phyloP scores from a whole-genome alignment of 2,113 vertebrate genomes.

The Siniperca chuatsi region DNA sequence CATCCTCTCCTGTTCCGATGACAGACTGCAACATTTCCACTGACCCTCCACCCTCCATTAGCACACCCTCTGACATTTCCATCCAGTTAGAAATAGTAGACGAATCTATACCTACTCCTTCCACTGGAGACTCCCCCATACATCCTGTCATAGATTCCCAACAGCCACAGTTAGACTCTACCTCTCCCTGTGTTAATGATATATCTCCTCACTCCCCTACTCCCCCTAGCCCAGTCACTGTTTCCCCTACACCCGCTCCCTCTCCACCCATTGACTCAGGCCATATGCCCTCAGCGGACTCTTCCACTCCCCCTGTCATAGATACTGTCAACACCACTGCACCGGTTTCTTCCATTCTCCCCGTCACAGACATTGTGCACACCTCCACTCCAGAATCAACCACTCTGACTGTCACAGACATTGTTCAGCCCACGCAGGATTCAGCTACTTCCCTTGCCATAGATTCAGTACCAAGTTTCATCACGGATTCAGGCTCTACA shows the following conservation, averaged over 20 bases:
- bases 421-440: constrained; percentile 38
- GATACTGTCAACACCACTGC: constrained; percentile 21
- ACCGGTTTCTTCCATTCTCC: constrained; percentile 42
- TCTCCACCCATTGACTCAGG: constrained; percentile 61
- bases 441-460: constrained; percentile 36
- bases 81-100: constrained; percentile 55
- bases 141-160: constrained; percentile 37
- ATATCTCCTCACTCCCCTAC: constrained; percentile 13
- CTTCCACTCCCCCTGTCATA: constrained; percentile 10
- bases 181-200: constrained; percentile 46
- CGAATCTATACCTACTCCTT: constrained; percentile 21
- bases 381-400: constrained; percentile 49
- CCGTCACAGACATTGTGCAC: constrained; percentile 62
- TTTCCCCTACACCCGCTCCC: constrained; percentile 39
- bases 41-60: constrained; percentile 29
- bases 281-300: constrained; percentile 33
- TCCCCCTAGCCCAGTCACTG: background rate
- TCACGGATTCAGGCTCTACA: constrained; percentile 54
- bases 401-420: constrained; percentile 53
- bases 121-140: constrained; percentile 30
- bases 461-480: constrained; percentile 48
- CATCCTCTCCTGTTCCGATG: constrained; percentile 31
- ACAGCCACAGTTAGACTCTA: constrained; percentile 42
- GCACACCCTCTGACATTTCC: constrained; percentile 40
- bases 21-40: constrained; percentile 27